Conservation (phyloP, 2,888 invertebrate genomes). For the Dysmachus trigonus region DNA sequence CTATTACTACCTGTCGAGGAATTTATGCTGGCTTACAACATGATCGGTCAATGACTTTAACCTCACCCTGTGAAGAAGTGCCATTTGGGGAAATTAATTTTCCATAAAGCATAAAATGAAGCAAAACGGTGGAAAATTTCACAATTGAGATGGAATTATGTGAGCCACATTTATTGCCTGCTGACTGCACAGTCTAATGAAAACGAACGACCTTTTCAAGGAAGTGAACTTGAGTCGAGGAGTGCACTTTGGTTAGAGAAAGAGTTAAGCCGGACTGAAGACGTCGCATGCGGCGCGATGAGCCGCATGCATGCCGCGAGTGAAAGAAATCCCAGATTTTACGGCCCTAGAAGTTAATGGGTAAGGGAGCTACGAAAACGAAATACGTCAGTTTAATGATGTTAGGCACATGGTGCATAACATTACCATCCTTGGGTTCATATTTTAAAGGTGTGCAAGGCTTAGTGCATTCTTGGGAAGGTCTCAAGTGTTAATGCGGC, state of each 20-base stretch:
- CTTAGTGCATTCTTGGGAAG: background rate
- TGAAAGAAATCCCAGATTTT: slow-evolving; percentile 3
- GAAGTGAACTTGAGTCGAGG: background rate
- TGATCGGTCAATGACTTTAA: slow-evolving; percentile 5
- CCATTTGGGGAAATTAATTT: slow-evolving; percentile 4
- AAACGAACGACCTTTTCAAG: slow-evolving; percentile 23
- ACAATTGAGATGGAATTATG: background rate
- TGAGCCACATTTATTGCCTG: background rate
- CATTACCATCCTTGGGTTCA: background rate
- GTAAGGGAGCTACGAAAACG: slow-evolving; percentile 7
- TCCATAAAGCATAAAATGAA: slow-evolving; percentile 3
- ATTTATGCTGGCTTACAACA: background rate
- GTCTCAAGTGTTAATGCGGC: background rate
- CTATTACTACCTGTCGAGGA: background rate
- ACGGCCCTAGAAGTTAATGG: background rate
- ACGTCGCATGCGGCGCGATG: background rate
- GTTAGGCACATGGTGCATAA: background rate
- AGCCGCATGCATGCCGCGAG: background rate
- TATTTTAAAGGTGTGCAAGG: background rate
- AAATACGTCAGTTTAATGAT: slow-evolving; percentile 1
- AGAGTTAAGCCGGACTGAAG: background rate
- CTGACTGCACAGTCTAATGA: background rate
- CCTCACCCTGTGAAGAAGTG: background rate
- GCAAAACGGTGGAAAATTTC: background rate
- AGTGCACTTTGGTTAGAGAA: background rate